Percentiles rank a stretch among this genome's conserved stretches.
Evolutionary conservation across 1,140 invertebrate species (phyloP).

Genomic region (Drosophila sturtevanti): DNA sequence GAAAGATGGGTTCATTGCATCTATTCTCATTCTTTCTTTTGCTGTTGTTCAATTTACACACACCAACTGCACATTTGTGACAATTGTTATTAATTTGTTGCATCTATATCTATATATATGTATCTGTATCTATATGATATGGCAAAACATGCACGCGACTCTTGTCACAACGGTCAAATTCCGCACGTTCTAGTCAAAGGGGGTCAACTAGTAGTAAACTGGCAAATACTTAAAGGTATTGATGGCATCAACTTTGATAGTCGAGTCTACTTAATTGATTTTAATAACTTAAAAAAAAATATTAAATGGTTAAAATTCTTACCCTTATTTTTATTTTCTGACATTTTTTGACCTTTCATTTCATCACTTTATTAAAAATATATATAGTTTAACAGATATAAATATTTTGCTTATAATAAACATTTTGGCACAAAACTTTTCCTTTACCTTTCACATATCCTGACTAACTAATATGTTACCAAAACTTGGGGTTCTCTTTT

Average conservation of each 20-base stretch:
- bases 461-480: slow-evolving; percentile 5
- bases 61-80: slow-evolving; percentile 31
- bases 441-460: background rate
- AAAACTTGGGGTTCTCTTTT: slow-evolving; percentile 17
- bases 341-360: background rate
- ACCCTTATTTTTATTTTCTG: background rate
- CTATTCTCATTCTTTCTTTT: slow-evolving; percentile 2
- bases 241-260: slow-evolving; percentile 4
- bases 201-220: slow-evolving; percentile 33
- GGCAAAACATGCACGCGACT: slow-evolving; percentile 48
- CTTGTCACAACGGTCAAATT: slow-evolving; percentile 38
- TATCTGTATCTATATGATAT: background rate
- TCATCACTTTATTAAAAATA: too few relatives aligned
- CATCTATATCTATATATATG: slow-evolving; percentile 13
- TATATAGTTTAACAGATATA: background rate
- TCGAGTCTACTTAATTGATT: slow-evolving; percentile 4
- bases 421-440: background rate
- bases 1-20: slow-evolving; percentile 20
- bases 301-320: too few relatives aligned
- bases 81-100: slow-evolving; percentile 63
- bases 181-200: slow-evolving; percentile 1
- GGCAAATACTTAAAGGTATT: slow-evolving; percentile 20
- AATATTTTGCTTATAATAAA: background rate
- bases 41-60: slow-evolving; percentile 35
- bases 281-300: background rate